Conservation (phyloP, 2,113 vertebrate species). For the Xenus cinereus region DNA sequence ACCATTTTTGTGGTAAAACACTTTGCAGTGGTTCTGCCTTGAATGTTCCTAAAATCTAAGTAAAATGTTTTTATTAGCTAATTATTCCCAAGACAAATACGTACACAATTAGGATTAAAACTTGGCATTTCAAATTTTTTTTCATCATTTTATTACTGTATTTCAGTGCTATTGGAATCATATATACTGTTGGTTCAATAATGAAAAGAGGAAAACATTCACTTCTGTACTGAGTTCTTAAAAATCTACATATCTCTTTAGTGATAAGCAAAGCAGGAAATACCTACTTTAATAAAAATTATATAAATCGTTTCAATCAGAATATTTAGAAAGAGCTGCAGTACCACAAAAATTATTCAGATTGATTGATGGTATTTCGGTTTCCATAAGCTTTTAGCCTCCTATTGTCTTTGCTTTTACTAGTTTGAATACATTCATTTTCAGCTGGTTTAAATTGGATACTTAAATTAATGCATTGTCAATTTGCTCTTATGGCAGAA, state of each 20-base stretch:
- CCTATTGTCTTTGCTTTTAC: slow-evolving; percentile 59
- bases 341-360: slow-evolving; percentile 22
- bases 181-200: background rate
- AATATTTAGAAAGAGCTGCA: background rate
- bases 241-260: background rate
- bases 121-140: background rate
- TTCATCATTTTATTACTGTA: background rate
- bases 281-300: background rate
- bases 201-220: background rate
- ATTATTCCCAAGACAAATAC: background rate
- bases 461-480: slow-evolving; percentile 73
- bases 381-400: slow-evolving; percentile 62
- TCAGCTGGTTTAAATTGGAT: slow-evolving; percentile 60
- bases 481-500: slow-evolving; percentile 63
- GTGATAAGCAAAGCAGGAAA: background rate
- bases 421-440: slow-evolving; percentile 61
- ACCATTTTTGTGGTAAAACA: background rate
- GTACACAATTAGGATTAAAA: background rate
- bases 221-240: background rate
- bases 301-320: background rate
- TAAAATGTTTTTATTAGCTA: background rate
- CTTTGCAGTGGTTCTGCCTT: background rate
- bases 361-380: slow-evolving; percentile 39
- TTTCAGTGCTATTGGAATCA: background rate
- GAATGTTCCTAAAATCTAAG: background rate